These are phyloP conservation scores for Solea solea DNA, from an alignment of 2,113 vertebrate genomes.

Conservation along the genomic window DNA sequence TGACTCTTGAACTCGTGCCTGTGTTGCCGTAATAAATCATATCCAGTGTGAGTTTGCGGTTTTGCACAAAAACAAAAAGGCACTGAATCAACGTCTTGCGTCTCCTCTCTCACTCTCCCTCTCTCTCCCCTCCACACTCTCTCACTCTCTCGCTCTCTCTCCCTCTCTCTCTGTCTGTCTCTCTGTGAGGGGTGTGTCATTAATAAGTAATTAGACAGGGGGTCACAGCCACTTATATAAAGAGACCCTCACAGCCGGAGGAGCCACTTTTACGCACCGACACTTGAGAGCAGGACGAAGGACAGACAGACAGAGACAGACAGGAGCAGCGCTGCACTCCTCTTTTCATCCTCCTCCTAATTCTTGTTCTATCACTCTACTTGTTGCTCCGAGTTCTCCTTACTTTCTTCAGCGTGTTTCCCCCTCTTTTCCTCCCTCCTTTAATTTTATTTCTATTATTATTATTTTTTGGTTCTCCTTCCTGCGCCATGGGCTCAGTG, in stretches of 20 bases:
- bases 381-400: conserved; percentile 3
- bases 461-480: too few species aligned
- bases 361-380: not conserved
- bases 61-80: not conserved
- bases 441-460: not conserved
- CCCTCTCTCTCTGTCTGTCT: conserved; percentile 32
- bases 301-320: conserved; percentile 23
- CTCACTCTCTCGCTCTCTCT: conserved; percentile 10
- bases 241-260: conserved; percentile 71
- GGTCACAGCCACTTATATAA: conserved; percentile 93
- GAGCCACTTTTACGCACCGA: conserved; percentile 57
- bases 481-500: conserved; percentile 89
- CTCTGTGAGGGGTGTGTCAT: conserved; percentile 90
- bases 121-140: not conserved
- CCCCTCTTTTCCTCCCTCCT: not conserved
- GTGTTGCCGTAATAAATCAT: too few species aligned
- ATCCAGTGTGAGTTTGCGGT: too few species aligned
- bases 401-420: not conserved
- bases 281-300: conserved; percentile 56
- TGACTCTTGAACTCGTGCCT: too few species aligned
- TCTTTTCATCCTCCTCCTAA: not conserved
- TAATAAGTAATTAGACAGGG: conserved; percentile 97
- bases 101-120: not conserved
- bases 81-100: not conserved
- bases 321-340: conserved; percentile 30